Conservation (phyloP, 1,140 invertebrate genomes). For the Gryon sp. region DNA sequence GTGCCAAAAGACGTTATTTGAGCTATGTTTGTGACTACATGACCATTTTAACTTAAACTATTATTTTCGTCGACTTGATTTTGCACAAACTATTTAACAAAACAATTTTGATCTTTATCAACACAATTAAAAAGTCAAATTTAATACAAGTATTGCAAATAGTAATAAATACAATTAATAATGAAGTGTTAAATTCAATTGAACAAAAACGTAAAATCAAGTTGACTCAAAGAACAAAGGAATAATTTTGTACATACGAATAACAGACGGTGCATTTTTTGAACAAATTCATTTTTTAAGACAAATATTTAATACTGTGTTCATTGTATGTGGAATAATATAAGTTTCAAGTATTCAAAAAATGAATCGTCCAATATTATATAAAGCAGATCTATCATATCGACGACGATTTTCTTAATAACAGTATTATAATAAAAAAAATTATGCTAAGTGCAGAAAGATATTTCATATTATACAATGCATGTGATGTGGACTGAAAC, state of each 20-base stretch:
- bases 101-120: slow-evolving; percentile 3
- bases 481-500: slow-evolving; percentile 60
- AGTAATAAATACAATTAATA: slow-evolving; percentile 42
- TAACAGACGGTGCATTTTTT: slow-evolving; percentile 57
- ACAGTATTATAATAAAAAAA: slow-evolving; percentile 68
- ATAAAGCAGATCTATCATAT: slow-evolving; percentile 74
- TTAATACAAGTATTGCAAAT: slow-evolving; percentile 41
- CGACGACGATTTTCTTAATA: slow-evolving; percentile 74
- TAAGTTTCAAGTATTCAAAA: slow-evolving; percentile 35
- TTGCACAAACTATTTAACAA: slow-evolving; percentile 17
- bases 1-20: slow-evolving; percentile 51
- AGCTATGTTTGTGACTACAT: slow-evolving; percentile 31
- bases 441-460: slow-evolving; percentile 54
- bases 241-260: slow-evolving; percentile 52
- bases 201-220: slow-evolving; percentile 18
- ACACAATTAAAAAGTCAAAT: slow-evolving; percentile 14
- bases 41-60: slow-evolving; percentile 12
- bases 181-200: slow-evolving; percentile 3
- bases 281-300: slow-evolving; percentile 23
- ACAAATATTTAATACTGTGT: slow-evolving; percentile 1
- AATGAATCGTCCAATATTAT: slow-evolving; percentile 54
- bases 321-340: not conserved
- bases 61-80: slow-evolving; percentile 50
- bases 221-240: not conserved
- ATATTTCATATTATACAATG: slow-evolving; percentile 62